Percentiles rank a stretch among this genome's conserved stretches.
phyloP scores from a whole-genome alignment of 2,797 vertebrate species.

The Eutrigla gurnardus region DNA sequence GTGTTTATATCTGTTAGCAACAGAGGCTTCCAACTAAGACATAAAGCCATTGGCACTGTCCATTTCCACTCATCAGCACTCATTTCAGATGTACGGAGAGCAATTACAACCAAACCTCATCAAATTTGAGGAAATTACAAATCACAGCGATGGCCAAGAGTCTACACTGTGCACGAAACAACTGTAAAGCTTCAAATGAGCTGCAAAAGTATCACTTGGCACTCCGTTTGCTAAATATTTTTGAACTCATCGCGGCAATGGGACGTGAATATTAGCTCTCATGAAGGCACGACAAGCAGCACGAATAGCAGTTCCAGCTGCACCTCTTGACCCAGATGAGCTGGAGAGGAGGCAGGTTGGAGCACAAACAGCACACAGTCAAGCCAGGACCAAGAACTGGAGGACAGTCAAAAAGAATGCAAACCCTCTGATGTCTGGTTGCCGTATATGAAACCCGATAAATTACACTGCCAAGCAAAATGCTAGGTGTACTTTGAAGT shows the following conservation, averaged over 20 bases:
- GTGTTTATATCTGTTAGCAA: slow-evolving; percentile 55
- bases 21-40: slow-evolving; percentile 51
- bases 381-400: slow-evolving; percentile 55
- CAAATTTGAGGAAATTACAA: slow-evolving; percentile 74
- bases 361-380: slow-evolving; percentile 40
- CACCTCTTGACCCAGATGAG: slow-evolving; percentile 63
- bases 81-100: slow-evolving; percentile 60
- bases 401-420: slow-evolving; percentile 51
- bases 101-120: slow-evolving; percentile 59
- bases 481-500: slow-evolving; percentile 60
- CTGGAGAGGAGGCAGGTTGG: slow-evolving; percentile 49
- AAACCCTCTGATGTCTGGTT: slow-evolving; percentile 58
- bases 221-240: slow-evolving; percentile 33
- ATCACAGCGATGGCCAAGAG: slow-evolving; percentile 65
- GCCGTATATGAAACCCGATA: slow-evolving; percentile 42
- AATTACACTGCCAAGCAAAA: slow-evolving; percentile 60
- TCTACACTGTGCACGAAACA: slow-evolving; percentile 42
- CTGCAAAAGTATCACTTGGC: slow-evolving; percentile 70
- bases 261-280: slow-evolving; percentile 64
- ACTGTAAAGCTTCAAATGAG: slow-evolving; percentile 58
- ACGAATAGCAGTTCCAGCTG: slow-evolving; percentile 59
- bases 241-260: slow-evolving; percentile 68
- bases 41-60: slow-evolving; percentile 63
- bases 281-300: slow-evolving; percentile 54
- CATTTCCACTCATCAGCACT: slow-evolving; percentile 42